These are phyloP conservation scores for Pangasius macronema DNA, from an alignment of 2,797 vertebrate genomes.

Conservation along the genomic window DNA sequence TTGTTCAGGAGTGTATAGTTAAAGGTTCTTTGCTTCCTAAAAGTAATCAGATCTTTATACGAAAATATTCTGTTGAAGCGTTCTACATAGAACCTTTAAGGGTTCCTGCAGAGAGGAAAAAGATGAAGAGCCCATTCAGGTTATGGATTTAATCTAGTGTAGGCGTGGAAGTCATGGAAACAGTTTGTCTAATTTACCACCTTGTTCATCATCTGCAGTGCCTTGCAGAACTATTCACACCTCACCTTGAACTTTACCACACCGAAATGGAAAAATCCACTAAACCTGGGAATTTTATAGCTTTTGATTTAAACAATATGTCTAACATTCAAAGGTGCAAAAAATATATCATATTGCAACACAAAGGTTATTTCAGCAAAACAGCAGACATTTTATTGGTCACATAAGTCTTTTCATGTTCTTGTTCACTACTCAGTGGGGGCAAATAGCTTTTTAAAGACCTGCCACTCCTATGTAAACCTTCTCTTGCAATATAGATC, in stretches of 20 bases:
- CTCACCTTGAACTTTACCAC: not conserved
- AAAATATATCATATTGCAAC: not conserved
- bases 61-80: not conserved
- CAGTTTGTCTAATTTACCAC: not conserved
- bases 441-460: conserved; percentile 8
- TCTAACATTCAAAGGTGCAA: not conserved
- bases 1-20: too few relatives aligned
- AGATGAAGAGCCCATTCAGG: not conserved
- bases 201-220: not conserved
- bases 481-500: conserved; percentile 8
- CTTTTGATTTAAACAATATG: not conserved
- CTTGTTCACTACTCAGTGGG: conserved; percentile 4
- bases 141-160: not conserved
- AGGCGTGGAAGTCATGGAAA: not conserved
- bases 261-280: not conserved
- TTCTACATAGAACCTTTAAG: not conserved
- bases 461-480: conserved; percentile 6
- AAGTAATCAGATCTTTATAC: not conserved
- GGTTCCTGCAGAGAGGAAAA: not conserved
- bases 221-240: not conserved
- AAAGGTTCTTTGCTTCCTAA: not conserved
- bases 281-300: not conserved
- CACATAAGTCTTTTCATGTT: not conserved
- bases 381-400: not conserved
- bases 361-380: not conserved